Evolutionary conservation across 1,140 invertebrate genomes (phyloP).

Genomic region (Eupristina koningsbergeri): DNA sequence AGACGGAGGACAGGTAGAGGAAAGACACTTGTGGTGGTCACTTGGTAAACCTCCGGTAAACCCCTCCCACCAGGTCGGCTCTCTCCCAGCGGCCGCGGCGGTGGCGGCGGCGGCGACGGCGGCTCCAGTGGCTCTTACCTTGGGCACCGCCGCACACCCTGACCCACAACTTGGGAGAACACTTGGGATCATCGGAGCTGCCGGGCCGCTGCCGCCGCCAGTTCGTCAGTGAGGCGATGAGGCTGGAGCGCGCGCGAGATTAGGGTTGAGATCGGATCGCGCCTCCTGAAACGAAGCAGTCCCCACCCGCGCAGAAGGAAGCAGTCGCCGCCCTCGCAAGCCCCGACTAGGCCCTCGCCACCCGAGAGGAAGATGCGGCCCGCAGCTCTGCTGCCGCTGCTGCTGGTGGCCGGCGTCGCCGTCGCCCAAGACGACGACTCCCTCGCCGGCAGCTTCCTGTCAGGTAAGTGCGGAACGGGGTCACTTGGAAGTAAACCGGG

Average conservation of each 20-base stretch:
- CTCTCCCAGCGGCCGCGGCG: slow-evolving; percentile 1
- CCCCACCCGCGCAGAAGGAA: too few species aligned
- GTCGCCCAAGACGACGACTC: slow-evolving; percentile 80
- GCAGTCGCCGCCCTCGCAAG: not conserved
- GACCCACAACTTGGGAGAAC: slow-evolving; percentile 46
- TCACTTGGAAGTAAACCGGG: slow-evolving; percentile 26
- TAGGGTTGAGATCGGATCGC: slow-evolving; percentile 32
- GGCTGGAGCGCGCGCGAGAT: slow-evolving; percentile 41
- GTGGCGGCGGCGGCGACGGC: slow-evolving; percentile 3
- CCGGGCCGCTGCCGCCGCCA: not conserved
- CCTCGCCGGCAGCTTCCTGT: slow-evolving; percentile 83
- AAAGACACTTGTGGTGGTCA: not conserved
- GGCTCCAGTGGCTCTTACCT: slow-evolving; percentile 34
- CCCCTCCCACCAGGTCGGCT: slow-evolving; percentile 25
- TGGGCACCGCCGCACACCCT: slow-evolving; percentile 46
- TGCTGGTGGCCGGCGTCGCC: slow-evolving; percentile 55
- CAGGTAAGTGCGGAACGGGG: slow-evolving; percentile 74
- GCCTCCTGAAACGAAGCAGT: too few species aligned
- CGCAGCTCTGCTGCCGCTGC: slow-evolving; percentile 55
- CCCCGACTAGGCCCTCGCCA: not conserved
- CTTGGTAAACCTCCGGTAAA: slow-evolving; percentile 9
- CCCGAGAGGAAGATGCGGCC: not conserved
- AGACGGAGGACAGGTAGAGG: slow-evolving; percentile 2
- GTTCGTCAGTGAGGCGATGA: slow-evolving; percentile 34
- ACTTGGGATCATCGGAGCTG: not conserved